Percentiles rank a stretch among this genome's conserved stretches.
phyloP scores from a whole-genome alignment of 2,113 vertebrate species.

The Ptilonorhynchus violaceus region DNA sequence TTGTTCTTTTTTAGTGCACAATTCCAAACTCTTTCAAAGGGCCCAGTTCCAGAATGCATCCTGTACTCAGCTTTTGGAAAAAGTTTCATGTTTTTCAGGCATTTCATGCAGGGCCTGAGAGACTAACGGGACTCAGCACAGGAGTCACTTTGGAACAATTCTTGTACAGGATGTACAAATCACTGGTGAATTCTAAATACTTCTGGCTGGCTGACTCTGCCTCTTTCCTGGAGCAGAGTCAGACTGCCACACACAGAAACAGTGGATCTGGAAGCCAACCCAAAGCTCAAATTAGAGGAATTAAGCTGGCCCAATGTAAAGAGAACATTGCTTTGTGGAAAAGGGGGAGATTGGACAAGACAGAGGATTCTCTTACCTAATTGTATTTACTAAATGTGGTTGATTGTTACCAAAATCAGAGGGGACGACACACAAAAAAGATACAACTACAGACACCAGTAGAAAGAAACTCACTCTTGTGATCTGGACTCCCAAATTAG shows the following conservation, averaged over 20 bases:
- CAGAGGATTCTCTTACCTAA: constrained; percentile 63
- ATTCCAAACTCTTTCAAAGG: neutral
- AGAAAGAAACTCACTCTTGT: constrained; percentile 80
- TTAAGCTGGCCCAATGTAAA: constrained; percentile 71
- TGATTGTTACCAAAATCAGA: constrained; percentile 21
- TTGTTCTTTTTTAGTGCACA: neutral
- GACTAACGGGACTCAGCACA: neutral
- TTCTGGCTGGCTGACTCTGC: neutral
- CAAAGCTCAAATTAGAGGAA: neutral
- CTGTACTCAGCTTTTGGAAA: neutral
- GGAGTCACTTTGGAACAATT: neutral
- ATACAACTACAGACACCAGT: constrained; percentile 71
- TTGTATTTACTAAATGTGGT: constrained; percentile 20
- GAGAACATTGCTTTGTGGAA: constrained; percentile 78
- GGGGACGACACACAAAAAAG: constrained; percentile 31
- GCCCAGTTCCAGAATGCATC: neutral
- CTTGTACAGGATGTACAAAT: neutral
- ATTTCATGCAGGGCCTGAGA: neutral
- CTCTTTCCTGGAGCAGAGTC: neutral
- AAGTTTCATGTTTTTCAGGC: neutral
- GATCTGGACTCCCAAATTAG: constrained; percentile 81
- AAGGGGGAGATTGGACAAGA: constrained; percentile 42
- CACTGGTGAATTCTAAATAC: neutral
- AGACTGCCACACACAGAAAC: neutral
- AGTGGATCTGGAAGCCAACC: neutral